These are phyloP conservation scores for Leptinotarsa defecta DNA, from an alignment of 1,140 invertebrate species.

Conservation along the genomic window DNA sequence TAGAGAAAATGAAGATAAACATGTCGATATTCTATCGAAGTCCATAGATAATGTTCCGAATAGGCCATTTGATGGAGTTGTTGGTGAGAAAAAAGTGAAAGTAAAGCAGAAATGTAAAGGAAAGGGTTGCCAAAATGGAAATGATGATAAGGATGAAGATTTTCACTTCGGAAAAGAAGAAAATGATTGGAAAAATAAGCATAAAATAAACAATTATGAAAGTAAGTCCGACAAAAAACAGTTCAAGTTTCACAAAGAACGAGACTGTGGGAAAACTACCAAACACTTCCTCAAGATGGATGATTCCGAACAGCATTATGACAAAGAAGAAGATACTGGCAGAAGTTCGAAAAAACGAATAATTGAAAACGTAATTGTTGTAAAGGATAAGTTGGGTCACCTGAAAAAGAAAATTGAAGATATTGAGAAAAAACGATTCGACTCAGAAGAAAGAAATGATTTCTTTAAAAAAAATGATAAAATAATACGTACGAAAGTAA, in stretches of 20 bases:
- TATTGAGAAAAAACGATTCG: not conserved
- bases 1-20: too few relatives aligned
- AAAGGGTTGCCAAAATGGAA: not conserved
- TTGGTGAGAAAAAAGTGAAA: not conserved
- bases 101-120: not conserved
- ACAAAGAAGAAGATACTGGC: not conserved
- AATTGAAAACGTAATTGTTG: not conserved
- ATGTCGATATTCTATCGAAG: too few relatives aligned
- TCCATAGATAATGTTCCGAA: too few relatives aligned
- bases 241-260: too few relatives aligned
- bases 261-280: too few relatives aligned
- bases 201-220: too few relatives aligned
- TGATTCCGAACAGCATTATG: not conserved
- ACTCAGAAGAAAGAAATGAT: not conserved
- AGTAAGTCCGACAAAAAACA: too few relatives aligned
- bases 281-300: too few relatives aligned
- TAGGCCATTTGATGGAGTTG: not conserved
- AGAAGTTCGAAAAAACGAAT: not conserved
- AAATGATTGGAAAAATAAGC: not conserved
- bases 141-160: conserved; percentile 10
- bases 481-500: not conserved
- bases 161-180: not conserved
- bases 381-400: not conserved
- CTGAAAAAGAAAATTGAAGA: not conserved
- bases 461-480: not conserved